Conservation (phyloP, 1,140 invertebrate genomes). For the Pachypeltis micranthus region DNA sequence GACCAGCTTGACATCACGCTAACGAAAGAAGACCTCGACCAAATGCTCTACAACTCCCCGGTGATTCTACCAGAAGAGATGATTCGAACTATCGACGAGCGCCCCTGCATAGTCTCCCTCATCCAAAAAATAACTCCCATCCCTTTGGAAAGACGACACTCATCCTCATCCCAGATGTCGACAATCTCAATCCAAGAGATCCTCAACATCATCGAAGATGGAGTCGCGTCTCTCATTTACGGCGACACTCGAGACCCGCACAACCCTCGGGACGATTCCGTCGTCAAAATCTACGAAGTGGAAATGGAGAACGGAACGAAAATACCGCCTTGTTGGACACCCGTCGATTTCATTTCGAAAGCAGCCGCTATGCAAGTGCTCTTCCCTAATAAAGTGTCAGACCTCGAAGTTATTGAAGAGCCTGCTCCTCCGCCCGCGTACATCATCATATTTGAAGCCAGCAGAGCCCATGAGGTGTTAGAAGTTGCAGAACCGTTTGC, state of each 20-base stretch:
- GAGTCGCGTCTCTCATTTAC: slow-evolving; percentile 19
- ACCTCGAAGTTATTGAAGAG: slow-evolving; percentile 18
- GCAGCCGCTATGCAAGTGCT: slow-evolving; percentile 24
- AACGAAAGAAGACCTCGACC: not conserved
- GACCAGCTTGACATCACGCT: slow-evolving; percentile 22
- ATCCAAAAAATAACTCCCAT: slow-evolving; percentile 14
- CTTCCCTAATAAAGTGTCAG: slow-evolving; percentile 21
- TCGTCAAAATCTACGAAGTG: not conserved
- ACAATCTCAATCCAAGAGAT: not conserved
- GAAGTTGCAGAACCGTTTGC: slow-evolving; percentile 24
- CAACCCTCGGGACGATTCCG: slow-evolving; percentile 16
- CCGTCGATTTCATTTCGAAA: slow-evolving; percentile 24
- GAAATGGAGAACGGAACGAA: slow-evolving; percentile 5
- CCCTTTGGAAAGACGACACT: not conserved
- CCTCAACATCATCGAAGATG: slow-evolving; percentile 20
- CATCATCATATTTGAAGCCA: slow-evolving; percentile 28
- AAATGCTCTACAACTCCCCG: slow-evolving; percentile 23
- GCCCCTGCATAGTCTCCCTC: slow-evolving; percentile 19
- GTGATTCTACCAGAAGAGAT: slow-evolving; percentile 18
- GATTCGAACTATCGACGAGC: slow-evolving; percentile 9
- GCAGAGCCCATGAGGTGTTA: slow-evolving; percentile 23
- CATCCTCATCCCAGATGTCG: not conserved
- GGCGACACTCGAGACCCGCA: slow-evolving; percentile 18
- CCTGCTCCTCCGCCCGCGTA: slow-evolving; percentile 23
- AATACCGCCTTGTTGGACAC: slow-evolving; percentile 26